These are phyloP conservation scores for Magallana angulata DNA, from an alignment of 1,140 invertebrate species.

Conservation along the genomic window DNA sequence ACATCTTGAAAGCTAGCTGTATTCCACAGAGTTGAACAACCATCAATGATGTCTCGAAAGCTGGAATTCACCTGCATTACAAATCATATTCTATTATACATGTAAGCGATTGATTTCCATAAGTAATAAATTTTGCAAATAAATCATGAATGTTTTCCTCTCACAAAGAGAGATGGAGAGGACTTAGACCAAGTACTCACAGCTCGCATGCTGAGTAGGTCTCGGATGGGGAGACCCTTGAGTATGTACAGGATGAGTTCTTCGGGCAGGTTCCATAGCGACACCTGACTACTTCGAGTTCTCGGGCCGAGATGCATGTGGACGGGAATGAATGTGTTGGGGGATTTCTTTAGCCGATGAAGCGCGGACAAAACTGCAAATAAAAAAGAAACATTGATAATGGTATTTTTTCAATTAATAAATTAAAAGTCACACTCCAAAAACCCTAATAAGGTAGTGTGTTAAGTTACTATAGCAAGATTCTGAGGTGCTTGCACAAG, in stretches of 20 bases:
- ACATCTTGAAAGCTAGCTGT: slow-evolving; percentile 70
- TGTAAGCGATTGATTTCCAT: no score
- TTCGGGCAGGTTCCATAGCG: slow-evolving; percentile 76
- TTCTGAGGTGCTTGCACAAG: no score
- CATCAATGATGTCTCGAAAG: slow-evolving; percentile 72
- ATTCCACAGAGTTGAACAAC: slow-evolving; percentile 68
- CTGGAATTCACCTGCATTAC: slow-evolving; percentile 72
- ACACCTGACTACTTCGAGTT: slow-evolving; percentile 63
- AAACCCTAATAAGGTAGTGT: no score
- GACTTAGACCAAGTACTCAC: slow-evolving; percentile 63
- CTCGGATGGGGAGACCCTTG: slow-evolving; percentile 72
- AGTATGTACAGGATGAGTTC: slow-evolving; percentile 74
- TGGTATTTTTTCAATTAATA: not conserved
- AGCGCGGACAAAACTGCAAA: slow-evolving; percentile 64
- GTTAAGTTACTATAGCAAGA: no score
- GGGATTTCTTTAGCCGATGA: slow-evolving; percentile 63
- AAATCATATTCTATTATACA: not conserved
- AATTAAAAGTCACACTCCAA: no score
- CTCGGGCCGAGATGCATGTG: slow-evolving; percentile 66
- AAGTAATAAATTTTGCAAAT: no score
- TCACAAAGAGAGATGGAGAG: no score
- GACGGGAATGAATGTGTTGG: slow-evolving; percentile 67
- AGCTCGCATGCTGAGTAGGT: slow-evolving; percentile 73
- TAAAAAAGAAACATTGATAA: not conserved
- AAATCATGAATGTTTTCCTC: no score